Conservation (phyloP, 2,797 vertebrate species). For the Rhinophrynus dorsalis region DNA sequence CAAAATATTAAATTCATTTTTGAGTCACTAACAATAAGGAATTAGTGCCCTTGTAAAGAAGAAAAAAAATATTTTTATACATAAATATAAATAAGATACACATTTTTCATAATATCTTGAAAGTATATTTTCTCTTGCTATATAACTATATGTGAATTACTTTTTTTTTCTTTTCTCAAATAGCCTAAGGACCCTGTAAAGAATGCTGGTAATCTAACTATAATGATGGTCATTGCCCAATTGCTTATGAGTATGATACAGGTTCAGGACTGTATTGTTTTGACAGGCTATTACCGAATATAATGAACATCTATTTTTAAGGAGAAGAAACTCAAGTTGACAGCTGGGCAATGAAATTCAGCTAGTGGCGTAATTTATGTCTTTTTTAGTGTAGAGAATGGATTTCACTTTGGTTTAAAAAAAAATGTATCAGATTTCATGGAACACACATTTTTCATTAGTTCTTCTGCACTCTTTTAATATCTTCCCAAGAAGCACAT, state of each 20-base stretch:
- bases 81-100: too few species aligned
- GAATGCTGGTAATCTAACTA: slow-evolving; percentile 78
- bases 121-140: too few species aligned
- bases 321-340: slow-evolving; percentile 78
- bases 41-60: too few species aligned
- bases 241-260: slow-evolving; percentile 82
- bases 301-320: slow-evolving; percentile 83
- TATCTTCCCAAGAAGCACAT: slow-evolving; percentile 50
- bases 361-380: slow-evolving; percentile 79
- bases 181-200: slow-evolving; percentile 76
- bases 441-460: slow-evolving; percentile 60
- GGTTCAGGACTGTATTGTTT: slow-evolving; percentile 75
- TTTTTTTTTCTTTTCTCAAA: not conserved
- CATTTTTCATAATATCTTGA: too few species aligned
- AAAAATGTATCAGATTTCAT: slow-evolving; percentile 64
- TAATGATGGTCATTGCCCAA: slow-evolving; percentile 82
- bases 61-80: too few species aligned
- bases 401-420: slow-evolving; percentile 70
- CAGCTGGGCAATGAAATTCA: slow-evolving; percentile 77
- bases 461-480: slow-evolving; percentile 56
- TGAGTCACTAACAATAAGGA: too few species aligned
- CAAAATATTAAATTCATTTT: too few species aligned
- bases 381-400: slow-evolving; percentile 64
- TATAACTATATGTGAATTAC: too few species aligned
- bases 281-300: slow-evolving; percentile 82